Evolutionary conservation across 2,797 vertebrate genomes (phyloP), one percentile per base, ranked within the genome.

Genomic region (Pseudochaenichthys georgianus): DNA sequence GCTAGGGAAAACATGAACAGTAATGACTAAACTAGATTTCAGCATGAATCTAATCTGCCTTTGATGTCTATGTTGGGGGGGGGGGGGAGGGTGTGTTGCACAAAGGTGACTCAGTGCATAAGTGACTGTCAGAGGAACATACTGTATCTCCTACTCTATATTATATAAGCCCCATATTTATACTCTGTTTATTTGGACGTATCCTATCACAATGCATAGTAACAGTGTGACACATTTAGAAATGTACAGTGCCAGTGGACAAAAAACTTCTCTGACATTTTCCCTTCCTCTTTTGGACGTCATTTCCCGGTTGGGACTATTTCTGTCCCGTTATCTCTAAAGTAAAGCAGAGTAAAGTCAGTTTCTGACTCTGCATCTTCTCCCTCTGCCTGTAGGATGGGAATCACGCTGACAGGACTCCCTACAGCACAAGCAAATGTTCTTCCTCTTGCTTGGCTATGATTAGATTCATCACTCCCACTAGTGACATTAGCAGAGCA

Each of bases 11-110:
- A 77, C 70, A 75, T 31, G 43, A 45, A 54, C 43, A 3, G 43
- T 67, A 64, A 79, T 82, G 23, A 66, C 48, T 70, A 80, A 28
- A 87, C 72, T 62, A 21, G 61, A 81, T 87, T 85, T 78, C 1
- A 77, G 53, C 31, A 58, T 34, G 28, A 75, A 38, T 72, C 21
- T 64, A 59, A 85, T 70, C 53, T 46, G 38, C 16, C 41, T 57
- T 11, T 46, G 31, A 19, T 62, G 59, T 78, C 43, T 53, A 53
- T 65, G 43, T 34, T 3, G n/a, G n/a, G n/a, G n/a, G 0, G 46
- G 47, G 46, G 21, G 21, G 43, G 16, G 16, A 13, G 9, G 28
- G 10, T 51, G 38, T 53, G 15, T 9, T 60, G 45, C 43, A 16
- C 51, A 52, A 5, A 19, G 5, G 43, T 74, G 51, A 50, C 43